A percentile compares a stretch with the other conserved stretches of the same genome.
Evolutionary conservation across 2,888 invertebrate genomes (phyloP).

Genomic region (Capitulum mitella): DNA sequence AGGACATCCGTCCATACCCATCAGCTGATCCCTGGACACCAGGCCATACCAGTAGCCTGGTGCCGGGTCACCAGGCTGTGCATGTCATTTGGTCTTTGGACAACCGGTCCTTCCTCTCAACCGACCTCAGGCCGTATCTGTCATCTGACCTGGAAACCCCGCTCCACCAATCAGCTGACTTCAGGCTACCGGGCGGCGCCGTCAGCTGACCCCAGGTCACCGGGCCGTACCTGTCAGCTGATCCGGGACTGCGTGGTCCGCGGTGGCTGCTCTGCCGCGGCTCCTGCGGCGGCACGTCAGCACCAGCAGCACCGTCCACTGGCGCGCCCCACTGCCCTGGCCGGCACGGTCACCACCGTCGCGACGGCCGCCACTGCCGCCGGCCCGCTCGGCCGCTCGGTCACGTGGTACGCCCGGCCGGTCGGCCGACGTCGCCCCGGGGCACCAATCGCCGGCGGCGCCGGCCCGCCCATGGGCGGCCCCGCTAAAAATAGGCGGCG

Average conservation of each 20-base stretch:
- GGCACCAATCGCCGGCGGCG: neutral
- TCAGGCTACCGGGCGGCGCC: too few species aligned
- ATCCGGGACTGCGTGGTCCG: neutral
- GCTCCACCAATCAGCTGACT: too few species aligned
- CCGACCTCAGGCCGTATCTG: too few species aligned
- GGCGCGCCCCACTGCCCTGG: too few species aligned
- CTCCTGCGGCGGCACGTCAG: neutral
- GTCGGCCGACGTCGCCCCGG: neutral
- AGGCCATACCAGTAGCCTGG: too few species aligned
- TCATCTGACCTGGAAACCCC: too few species aligned
- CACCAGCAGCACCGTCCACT: neutral
- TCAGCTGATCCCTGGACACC: too few species aligned
- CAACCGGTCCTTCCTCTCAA: too few species aligned
- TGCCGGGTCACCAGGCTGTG: too few species aligned
- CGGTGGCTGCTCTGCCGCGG: neutral
- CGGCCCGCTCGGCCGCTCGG: neutral
- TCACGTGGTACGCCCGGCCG: neutral
- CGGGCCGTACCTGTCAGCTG: neutral
- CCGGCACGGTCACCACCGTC: neutral
- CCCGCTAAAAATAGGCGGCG: neutral
- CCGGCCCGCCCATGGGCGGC: neutral
- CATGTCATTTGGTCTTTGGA: too few species aligned
- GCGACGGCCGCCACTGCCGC: neutral
- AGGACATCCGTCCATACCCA: too few species aligned
- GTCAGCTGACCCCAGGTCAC: too few species aligned